Percentiles rank a stretch among this genome's conserved stretches.
phyloP scores from a whole-genome alignment of 2,888 invertebrate genomes.

The Melieria picta region DNA sequence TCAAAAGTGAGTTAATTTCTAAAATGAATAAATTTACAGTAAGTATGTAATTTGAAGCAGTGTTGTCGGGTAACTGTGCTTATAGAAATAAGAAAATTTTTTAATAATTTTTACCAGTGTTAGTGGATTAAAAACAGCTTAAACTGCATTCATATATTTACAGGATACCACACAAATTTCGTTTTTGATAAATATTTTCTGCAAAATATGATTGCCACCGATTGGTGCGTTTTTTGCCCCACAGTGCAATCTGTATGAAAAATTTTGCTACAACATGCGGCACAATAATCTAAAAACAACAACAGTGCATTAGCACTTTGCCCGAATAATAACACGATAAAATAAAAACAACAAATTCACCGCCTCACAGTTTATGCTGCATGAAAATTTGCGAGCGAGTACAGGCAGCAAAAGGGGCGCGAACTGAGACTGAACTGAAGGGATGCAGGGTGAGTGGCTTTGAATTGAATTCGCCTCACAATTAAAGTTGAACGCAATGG shows the following conservation, averaged over 20 bases:
- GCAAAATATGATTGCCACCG: too few relatives aligned
- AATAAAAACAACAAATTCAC: conserved; percentile 34
- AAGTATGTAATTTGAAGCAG: too few relatives aligned
- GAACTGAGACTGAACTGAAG: background rate
- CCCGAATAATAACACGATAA: conserved; percentile 43
- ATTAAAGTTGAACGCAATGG: conserved; percentile 52
- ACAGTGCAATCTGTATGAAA: conserved; percentile 30
- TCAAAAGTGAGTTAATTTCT: too few relatives aligned
- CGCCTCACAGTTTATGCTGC: conserved; percentile 29
- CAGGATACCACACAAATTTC: too few relatives aligned
- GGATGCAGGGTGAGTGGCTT: conserved; percentile 7
- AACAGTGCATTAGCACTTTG: conserved; percentile 62
- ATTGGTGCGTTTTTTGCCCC: conserved; percentile 15
- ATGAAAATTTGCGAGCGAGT: conserved; percentile 12
- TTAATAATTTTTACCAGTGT: too few relatives aligned
- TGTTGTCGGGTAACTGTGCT: too few relatives aligned
- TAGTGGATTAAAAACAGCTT: too few relatives aligned
- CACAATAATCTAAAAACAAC: conserved; percentile 53
- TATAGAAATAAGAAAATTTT: too few relatives aligned
- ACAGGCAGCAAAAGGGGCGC: background rate
- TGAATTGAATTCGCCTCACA: conserved; percentile 47
- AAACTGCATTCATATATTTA: too few relatives aligned
- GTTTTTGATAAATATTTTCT: too few relatives aligned
- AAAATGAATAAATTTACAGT: too few relatives aligned
- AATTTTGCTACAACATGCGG: conserved; percentile 34